These are phyloP conservation scores for Gobionotothen gibberifrons DNA, from an alignment of 2,797 vertebrate genomes.

Conservation along the genomic window DNA sequence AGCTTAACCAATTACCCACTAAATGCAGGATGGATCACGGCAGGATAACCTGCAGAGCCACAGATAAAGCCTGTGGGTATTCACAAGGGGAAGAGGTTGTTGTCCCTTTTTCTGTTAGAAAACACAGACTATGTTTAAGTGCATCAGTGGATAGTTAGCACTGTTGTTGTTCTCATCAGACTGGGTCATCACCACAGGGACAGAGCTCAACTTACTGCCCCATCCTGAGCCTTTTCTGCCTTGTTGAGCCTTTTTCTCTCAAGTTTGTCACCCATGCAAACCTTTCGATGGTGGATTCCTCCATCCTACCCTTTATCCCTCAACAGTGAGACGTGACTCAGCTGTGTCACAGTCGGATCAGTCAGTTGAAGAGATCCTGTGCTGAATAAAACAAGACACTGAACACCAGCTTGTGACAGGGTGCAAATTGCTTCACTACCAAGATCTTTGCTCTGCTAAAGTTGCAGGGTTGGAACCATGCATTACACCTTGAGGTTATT, in stretches of 20 bases:
- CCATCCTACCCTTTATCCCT: slow-evolving; percentile 51
- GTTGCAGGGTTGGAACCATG: slow-evolving; percentile 48
- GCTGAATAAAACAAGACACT: slow-evolving; percentile 67
- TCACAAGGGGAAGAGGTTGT: slow-evolving; percentile 15
- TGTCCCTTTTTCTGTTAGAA: slow-evolving; percentile 45
- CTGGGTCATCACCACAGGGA: slow-evolving; percentile 56
- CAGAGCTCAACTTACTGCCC: slow-evolving; percentile 32
- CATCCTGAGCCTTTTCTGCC: slow-evolving; percentile 33
- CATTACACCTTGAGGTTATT: slow-evolving; percentile 55
- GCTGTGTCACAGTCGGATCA: slow-evolving; percentile 57
- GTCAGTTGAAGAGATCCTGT: slow-evolving; percentile 51
- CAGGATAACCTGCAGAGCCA: slow-evolving; percentile 46
- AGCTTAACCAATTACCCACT: slow-evolving; percentile 63
- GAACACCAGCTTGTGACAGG: slow-evolving; percentile 48
- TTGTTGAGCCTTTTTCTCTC: slow-evolving; percentile 19
- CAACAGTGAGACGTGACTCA: slow-evolving; percentile 62
- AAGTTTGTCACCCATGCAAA: slow-evolving; percentile 34
- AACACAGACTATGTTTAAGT: slow-evolving; percentile 37
- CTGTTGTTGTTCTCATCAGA: slow-evolving; percentile 45
- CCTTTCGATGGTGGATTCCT: slow-evolving; percentile 46
- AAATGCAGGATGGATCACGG: slow-evolving; percentile 44
- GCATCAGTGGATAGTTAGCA: slow-evolving; percentile 54
- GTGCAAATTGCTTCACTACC: slow-evolving; percentile 56
- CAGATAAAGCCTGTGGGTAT: slow-evolving; percentile 39
- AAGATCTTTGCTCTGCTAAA: slow-evolving; percentile 47